Percentiles rank a stretch among this genome's conserved stretches.
These are phyloP conservation scores for Leptosomus discolor DNA, from an alignment of 2,113 vertebrate genomes.

Conservation along the genomic window DNA sequence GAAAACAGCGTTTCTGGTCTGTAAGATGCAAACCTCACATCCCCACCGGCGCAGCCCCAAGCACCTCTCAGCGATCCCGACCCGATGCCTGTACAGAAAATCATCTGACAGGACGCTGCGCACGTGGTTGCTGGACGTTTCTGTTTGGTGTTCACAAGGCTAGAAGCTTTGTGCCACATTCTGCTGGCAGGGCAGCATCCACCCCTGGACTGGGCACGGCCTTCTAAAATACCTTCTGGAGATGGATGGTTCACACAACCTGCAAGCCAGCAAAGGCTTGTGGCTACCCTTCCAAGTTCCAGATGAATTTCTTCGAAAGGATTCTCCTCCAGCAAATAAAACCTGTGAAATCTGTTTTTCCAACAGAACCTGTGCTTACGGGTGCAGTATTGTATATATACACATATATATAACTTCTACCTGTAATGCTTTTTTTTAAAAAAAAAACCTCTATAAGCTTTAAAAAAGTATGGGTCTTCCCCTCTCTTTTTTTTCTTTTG, in stretches of 20 bases:
- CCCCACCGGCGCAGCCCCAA: background rate
- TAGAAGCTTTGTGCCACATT: rapidly evolving
- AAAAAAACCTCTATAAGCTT: background rate
- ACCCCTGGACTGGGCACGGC: rapidly evolving
- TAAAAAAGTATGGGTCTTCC: background rate
- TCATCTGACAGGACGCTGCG: background rate
- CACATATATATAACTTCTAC: background rate
- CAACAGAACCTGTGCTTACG: background rate
- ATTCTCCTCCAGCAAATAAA: background rate
- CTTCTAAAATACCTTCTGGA: background rate
- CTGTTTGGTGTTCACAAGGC: background rate
- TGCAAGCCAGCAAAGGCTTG: background rate
- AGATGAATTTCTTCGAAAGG: background rate
- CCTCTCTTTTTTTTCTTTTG: background rate
- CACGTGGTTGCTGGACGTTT: background rate
- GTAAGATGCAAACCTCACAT: background rate
- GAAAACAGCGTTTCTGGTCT: background rate
- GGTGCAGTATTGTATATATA: background rate
- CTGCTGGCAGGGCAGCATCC: background rate
- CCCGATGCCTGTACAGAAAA: background rate
- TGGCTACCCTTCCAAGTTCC: background rate
- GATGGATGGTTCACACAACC: rapidly evolving
- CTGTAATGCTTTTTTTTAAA: rapidly evolving
- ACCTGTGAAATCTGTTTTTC: background rate
- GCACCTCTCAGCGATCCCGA: background rate